A percentile compares a stretch with the other conserved stretches of the same genome.
Evolutionary conservation across 2,888 invertebrate species (phyloP).

Genomic region (Diadegma fenestrale): DNA sequence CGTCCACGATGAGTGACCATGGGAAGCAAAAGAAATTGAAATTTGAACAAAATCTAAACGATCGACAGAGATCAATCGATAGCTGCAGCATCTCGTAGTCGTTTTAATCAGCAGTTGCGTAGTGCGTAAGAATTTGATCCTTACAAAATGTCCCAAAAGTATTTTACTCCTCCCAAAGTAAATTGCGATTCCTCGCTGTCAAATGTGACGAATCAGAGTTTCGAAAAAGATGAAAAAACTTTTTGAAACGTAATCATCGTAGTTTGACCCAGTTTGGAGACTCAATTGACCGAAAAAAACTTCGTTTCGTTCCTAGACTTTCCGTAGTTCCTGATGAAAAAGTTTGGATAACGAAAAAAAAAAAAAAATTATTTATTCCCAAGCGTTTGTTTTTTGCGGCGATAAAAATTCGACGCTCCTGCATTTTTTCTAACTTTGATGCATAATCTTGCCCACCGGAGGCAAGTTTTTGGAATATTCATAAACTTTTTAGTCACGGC

Average conservation of each 20-base stretch:
- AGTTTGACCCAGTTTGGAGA: constrained; percentile 20
- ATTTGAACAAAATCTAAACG: neutral
- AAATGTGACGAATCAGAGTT: constrained; percentile 23
- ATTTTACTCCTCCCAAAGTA: constrained; percentile 13
- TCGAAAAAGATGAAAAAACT: neutral
- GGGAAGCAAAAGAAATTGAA: constrained; percentile 2
- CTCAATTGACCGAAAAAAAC: neutral
- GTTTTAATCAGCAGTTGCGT: constrained; percentile 39
- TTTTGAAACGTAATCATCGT: constrained; percentile 27
- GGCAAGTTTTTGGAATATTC: constrained; percentile 24
- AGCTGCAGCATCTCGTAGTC: constrained; percentile 56
- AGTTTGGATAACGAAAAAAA: neutral
- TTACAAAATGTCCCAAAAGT: constrained; percentile 5
- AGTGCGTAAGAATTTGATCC: constrained; percentile 52
- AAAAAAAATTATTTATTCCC: neutral
- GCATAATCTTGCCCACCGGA: constrained; percentile 11
- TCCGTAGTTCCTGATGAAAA: constrained; percentile 2
- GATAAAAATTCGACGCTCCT: neutral
- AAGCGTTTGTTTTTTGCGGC: neutral
- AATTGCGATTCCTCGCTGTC: constrained; percentile 28
- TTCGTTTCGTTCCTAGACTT: neutral
- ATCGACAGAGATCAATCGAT: constrained; percentile 1
- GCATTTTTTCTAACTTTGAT: neutral
- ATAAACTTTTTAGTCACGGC: neutral
- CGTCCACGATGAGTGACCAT: constrained; percentile 53